A percentile compares a stretch with the other conserved stretches of the same genome.
These are phyloP conservation scores for Archilochus colubris DNA, from an alignment of 2,113 vertebrate species.

Conservation along the genomic window DNA sequence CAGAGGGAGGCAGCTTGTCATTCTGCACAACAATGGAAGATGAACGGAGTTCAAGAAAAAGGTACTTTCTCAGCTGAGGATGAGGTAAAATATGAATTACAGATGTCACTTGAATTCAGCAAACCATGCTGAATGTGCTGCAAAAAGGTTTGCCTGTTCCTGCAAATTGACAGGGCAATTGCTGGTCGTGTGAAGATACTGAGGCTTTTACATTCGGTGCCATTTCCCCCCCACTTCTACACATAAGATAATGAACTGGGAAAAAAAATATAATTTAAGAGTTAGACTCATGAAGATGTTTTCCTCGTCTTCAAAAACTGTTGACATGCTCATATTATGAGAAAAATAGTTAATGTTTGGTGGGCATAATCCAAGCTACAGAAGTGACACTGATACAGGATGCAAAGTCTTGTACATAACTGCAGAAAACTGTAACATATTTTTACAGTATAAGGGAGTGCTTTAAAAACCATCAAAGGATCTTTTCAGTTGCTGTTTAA, in stretches of 20 bases:
- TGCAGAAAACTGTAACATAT: not conserved
- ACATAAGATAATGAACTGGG: not conserved
- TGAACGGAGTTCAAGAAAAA: not conserved
- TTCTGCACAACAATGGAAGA: rapidly evolving
- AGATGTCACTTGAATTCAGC: not conserved
- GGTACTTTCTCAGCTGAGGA: not conserved
- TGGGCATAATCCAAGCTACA: not conserved
- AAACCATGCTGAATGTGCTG: not conserved
- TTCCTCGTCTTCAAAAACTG: not conserved
- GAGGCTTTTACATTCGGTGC: not conserved
- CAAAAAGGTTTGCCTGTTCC: not conserved
- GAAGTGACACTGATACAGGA: not conserved
- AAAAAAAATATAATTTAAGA: not conserved
- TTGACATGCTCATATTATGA: not conserved
- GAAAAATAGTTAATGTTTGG: not conserved
- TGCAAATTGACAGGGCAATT: not conserved
- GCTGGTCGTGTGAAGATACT: not conserved
- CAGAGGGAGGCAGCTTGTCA: not conserved
- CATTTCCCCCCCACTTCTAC: not conserved
- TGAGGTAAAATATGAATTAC: not conserved
- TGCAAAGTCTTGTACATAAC: not conserved
- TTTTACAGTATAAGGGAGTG: not conserved
- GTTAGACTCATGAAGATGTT: not conserved
- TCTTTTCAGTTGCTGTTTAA: conserved; percentile 60
- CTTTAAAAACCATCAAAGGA: conserved; percentile 35